Percentiles rank a stretch among this genome's conserved stretches.
phyloP scores from a whole-genome alignment of 2,888 invertebrate species.

The Spisula solida region DNA sequence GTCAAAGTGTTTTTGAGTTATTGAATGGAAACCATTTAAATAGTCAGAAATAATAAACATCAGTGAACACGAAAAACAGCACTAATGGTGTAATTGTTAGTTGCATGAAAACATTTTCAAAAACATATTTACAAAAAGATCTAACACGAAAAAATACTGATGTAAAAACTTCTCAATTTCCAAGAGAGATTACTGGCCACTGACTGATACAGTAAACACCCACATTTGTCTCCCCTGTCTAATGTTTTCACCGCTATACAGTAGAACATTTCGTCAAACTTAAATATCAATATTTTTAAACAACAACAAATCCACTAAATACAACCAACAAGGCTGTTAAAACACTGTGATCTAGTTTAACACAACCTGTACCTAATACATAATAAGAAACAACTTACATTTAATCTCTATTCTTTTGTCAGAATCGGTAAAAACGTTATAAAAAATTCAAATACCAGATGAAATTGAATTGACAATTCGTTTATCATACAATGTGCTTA shows the following conservation, averaged over 20 bases:
- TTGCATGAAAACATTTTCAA: not conserved
- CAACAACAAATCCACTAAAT: constrained; percentile 36
- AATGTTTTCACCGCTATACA: not conserved
- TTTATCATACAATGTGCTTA: not conserved
- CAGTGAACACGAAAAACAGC: not conserved
- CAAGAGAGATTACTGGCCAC: constrained; percentile 20
- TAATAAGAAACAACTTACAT: not conserved
- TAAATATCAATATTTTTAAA: not conserved
- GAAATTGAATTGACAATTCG: not conserved
- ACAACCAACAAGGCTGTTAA: constrained; percentile 34
- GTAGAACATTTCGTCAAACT: constrained; percentile 10
- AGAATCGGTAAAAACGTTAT: not conserved
- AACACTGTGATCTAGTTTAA: not conserved
- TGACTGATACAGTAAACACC: not conserved
- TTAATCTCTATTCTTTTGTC: not conserved
- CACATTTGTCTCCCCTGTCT: not conserved
- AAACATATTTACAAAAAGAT: constrained; percentile 23
- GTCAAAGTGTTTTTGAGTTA: too few relatives aligned
- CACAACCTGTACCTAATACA: constrained; percentile 21
- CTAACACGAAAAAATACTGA: not conserved
- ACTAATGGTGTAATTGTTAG: constrained; percentile 15
- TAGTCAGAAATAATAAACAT: too few relatives aligned
- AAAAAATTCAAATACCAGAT: not conserved
- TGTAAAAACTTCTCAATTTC: constrained; percentile 12
- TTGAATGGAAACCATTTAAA: too few relatives aligned